phyloP scores from a whole-genome alignment of 2,113 vertebrate species.

The Lophochroa leadbeateri region DNA sequence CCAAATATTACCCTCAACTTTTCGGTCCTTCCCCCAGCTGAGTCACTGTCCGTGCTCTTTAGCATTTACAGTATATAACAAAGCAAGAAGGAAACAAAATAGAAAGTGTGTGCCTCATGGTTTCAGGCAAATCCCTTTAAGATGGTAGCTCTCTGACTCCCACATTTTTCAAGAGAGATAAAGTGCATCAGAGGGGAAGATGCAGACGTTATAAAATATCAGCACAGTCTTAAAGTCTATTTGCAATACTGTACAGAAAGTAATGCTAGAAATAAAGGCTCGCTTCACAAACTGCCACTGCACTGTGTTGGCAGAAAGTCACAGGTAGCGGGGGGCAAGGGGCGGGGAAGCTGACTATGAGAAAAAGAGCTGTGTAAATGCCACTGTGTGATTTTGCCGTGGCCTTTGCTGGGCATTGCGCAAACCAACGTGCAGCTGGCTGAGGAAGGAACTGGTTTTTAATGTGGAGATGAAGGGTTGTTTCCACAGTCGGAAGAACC shows the following conservation, averaged over 20 bases:
- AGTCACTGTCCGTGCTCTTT: constrained; percentile 59
- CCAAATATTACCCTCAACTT: constrained; percentile 61
- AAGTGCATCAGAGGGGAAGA: constrained; percentile 84
- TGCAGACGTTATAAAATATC: constrained; percentile 29
- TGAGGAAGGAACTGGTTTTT: not conserved
- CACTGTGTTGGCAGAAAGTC: constrained; percentile 2
- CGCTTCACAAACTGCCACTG: constrained; percentile 4
- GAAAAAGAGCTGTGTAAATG: not conserved
- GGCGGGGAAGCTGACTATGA: not conserved
- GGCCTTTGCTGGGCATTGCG: not conserved
- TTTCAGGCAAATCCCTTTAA: constrained; percentile 71
- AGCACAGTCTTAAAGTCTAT: constrained; percentile 24
- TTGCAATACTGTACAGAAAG: constrained; percentile 39
- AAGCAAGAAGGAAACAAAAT: constrained; percentile 57
- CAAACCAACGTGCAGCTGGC: not conserved
- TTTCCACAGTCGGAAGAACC: not conserved
- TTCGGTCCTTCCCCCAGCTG: constrained; percentile 9
- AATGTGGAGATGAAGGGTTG: accelerated
- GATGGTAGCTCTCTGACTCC: constrained; percentile 50
- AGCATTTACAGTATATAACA: constrained; percentile 61
- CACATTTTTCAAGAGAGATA: constrained; percentile 78
- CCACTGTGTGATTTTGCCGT: not conserved
- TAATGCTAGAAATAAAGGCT: not conserved
- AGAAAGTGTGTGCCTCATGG: constrained; percentile 9
- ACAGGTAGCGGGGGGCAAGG: not conserved